Base-by-base conservation (phyloP, 2,888 invertebrate species). In the Nymphalis c-album region DNA sequence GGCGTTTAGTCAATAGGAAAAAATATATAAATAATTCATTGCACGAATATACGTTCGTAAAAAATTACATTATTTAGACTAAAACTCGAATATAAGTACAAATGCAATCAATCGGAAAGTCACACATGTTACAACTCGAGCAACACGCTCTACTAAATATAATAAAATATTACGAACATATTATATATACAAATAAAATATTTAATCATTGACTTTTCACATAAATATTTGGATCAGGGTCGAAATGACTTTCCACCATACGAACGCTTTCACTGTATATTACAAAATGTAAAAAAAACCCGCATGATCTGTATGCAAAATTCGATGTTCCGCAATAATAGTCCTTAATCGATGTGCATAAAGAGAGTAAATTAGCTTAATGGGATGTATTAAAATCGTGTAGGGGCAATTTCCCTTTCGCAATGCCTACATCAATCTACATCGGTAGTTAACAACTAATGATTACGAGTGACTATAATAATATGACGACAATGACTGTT, bases 331-430 rank as follows among this genome's bases (percentile, higher is more conserved):
- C 26, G n/a, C 69, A 57, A 63, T 70, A 63, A 31, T 65, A 55
- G 60, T 64, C 55, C 62, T 63, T 63, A 50, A 22, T 31, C 47
- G 20, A 45, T 62, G 18, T 35, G 47, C 60, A 57, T 67, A 31
- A 31, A 70, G 40, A 53, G 60, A 26, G 57, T 63, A 66, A 59
- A 71, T 71, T 67, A 31, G 51, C 20, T 57, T 61, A 64, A 63
- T 53, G 48, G 59, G 60, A 22, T 46, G 60, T 64, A 71, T 70
- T 69, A 70, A 61, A 69, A 66, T 71, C 82, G 60, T 80, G 77
- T 65, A 40, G 73, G 78, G 80, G 79, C 77, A 78, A 83, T 84
- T 83, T 80, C 77, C 77, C 75, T 83, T 82, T 81, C 76, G 76
- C 76, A 77, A 77, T 74, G 70, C 75, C 72, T 72, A 67, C 69